phyloP scores from a whole-genome alignment of 2,888 invertebrate genomes.

The Eupithecia insigniata region DNA sequence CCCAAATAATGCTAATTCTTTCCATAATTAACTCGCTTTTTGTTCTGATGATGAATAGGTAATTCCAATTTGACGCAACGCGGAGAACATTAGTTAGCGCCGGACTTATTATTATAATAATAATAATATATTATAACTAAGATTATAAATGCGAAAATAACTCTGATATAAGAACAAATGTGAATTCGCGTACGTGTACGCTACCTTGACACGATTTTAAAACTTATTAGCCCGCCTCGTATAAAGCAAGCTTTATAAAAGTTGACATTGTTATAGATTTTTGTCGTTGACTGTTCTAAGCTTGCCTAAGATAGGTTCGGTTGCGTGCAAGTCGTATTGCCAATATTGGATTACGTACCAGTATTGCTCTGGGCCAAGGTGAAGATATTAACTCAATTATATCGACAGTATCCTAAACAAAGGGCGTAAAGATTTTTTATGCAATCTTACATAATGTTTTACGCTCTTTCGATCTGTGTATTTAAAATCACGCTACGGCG shows the following conservation, averaged over 20 bases:
- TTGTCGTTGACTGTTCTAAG: neutral
- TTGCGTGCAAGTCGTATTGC: neutral
- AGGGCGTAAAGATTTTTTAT: too few species aligned
- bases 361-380: constrained; percentile 3
- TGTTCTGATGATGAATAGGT: neutral
- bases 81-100: too few species aligned
- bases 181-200: too few species aligned
- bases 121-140: too few species aligned
- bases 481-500: too few species aligned
- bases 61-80: neutral
- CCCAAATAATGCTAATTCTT: neutral
- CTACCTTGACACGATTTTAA: too few species aligned
- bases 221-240: neutral
- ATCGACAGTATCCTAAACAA: too few species aligned
- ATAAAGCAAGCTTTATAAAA: neutral
- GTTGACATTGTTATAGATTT: neutral
- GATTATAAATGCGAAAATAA: too few species aligned
- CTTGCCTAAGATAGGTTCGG: neutral
- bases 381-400: constrained; percentile 5
- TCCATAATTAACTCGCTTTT: neutral
- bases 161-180: too few species aligned
- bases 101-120: too few species aligned
- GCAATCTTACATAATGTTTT: too few species aligned
- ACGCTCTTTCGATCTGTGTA: too few species aligned
- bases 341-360: constrained; percentile 2